Percentiles rank a stretch among this genome's conserved stretches.
Conservation (phyloP, 2,113 vertebrate genomes). For the Leptobrachium leishanense region DNA sequence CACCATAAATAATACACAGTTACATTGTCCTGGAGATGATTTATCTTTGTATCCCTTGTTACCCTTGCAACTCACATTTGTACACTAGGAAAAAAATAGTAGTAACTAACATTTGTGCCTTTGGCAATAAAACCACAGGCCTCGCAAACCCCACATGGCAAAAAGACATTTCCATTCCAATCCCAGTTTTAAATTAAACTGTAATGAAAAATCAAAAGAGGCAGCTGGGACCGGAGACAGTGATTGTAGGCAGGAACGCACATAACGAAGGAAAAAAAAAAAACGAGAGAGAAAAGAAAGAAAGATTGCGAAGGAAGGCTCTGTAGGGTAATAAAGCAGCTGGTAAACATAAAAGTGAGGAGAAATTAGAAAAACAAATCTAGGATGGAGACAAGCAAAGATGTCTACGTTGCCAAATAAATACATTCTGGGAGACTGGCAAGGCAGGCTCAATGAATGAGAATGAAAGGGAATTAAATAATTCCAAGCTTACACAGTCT, state of each 20-base stretch:
- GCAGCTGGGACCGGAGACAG: constrained; percentile 81
- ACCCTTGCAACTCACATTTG: constrained; percentile 54
- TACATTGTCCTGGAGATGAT: constrained; percentile 49
- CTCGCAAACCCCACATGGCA: constrained; percentile 77
- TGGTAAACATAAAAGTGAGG: constrained; percentile 77
- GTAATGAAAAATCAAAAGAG: constrained; percentile 85
- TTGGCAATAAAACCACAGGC: constrained; percentile 79
- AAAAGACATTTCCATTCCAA: constrained; percentile 84
- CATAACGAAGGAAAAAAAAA: constrained; percentile 61
- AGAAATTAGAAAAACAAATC: constrained; percentile 81
- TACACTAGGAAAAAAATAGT: constrained; percentile 71
- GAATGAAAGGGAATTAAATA: constrained; percentile 45
- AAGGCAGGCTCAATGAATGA: constrained; percentile 62
- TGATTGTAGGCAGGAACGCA: constrained; percentile 76
- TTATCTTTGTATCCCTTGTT: constrained; percentile 54
- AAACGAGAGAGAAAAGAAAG: constrained; percentile 60
- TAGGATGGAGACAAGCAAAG: constrained; percentile 62
- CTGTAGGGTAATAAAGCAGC: constrained; percentile 74
- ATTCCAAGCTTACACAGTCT: constrained; percentile 38
- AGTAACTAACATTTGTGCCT: constrained; percentile 80
- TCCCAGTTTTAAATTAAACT: constrained; percentile 84
- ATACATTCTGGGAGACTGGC: constrained; percentile 46
- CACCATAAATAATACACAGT: constrained; percentile 52
- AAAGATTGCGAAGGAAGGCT: constrained; percentile 66
- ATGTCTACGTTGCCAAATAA: constrained; percentile 51